A percentile compares a stretch with the other conserved stretches of the same genome.
These are phyloP conservation scores for Bugula neritina DNA, from an alignment of 2,888 invertebrate genomes.

Conservation along the genomic window DNA sequence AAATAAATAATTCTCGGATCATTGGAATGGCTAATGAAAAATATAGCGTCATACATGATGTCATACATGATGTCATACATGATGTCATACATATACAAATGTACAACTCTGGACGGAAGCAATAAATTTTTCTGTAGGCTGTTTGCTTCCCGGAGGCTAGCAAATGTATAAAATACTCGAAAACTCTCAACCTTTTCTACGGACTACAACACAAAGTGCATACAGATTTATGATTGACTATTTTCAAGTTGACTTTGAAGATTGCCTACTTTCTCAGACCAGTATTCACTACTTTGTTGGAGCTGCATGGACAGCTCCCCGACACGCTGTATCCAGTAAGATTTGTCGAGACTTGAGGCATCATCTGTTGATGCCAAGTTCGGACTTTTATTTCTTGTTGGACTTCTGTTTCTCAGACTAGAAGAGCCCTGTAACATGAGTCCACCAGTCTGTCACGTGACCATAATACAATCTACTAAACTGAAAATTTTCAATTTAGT, in stretches of 20 bases:
- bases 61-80: no score
- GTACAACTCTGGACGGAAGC: neutral
- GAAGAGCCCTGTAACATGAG: neutral
- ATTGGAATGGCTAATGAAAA: no score
- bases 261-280: conserved; percentile 48
- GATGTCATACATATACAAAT: neutral
- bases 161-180: no score
- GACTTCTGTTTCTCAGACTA: conserved; percentile 13
- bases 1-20: no score
- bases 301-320: conserved; percentile 51
- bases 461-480: no score
- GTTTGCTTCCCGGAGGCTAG: no score
- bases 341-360: conserved; percentile 40
- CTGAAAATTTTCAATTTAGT: no score
- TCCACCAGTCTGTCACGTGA: no score
- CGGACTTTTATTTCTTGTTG: neutral
- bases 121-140: no score
- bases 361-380: neutral
- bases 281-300: conserved; percentile 51
- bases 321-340: conserved; percentile 50
- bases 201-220: no score
- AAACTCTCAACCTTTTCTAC: no score
- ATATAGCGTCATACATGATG: no score
- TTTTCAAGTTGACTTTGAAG: conserved; percentile 32
- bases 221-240: neutral